phyloP scores from a whole-genome alignment of 1,140 invertebrate genomes.

The Paraescarpia echinospica region DNA sequence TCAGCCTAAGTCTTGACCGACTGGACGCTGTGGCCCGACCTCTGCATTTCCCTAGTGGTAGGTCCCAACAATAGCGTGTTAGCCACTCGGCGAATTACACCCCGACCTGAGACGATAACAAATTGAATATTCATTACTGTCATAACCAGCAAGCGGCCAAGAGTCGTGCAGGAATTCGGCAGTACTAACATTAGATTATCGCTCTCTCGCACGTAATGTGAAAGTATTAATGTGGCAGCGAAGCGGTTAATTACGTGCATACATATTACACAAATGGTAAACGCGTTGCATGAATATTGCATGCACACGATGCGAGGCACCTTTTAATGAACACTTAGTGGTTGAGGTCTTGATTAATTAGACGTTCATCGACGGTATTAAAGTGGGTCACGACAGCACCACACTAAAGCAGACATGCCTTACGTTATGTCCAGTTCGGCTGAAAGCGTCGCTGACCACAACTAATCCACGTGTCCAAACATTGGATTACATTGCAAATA shows the following conservation, averaged over 20 bases:
- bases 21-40: constrained; percentile 93
- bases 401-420: neutral
- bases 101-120: neutral
- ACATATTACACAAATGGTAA: neutral
- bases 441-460: neutral
- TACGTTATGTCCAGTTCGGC: neutral
- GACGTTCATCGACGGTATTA: neutral
- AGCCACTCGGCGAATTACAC: neutral
- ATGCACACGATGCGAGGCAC: neutral
- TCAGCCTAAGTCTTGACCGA: constrained; percentile 90
- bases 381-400: neutral
- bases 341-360: neutral
- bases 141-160: constrained; percentile 54
- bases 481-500: neutral
- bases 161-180: neutral
- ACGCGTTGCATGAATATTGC: neutral
- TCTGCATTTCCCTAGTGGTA: constrained; percentile 59
- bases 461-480: neutral
- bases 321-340: neutral
- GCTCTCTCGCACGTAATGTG: neutral
- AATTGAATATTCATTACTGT: neutral
- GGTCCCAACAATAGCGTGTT: neutral
- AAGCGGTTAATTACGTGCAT: neutral
- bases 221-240: neutral
- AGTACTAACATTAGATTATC: neutral